Percentiles rank a stretch among this genome's conserved stretches.
Evolutionary conservation across 2,888 invertebrate species (phyloP).

Genomic region (Terebella lapidaria): DNA sequence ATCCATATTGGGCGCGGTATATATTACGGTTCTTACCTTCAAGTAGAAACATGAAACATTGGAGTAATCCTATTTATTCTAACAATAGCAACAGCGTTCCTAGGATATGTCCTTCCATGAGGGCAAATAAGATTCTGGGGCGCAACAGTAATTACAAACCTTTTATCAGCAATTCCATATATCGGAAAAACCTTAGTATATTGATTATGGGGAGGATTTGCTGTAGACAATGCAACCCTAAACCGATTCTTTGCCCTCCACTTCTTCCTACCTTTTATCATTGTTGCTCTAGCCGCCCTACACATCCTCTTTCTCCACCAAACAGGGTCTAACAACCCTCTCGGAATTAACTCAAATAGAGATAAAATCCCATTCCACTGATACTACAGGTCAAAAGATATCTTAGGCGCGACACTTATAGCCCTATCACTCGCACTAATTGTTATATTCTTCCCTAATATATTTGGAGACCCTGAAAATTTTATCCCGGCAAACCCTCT

Average conservation of each 20-base stretch:
- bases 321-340: constrained; percentile 66
- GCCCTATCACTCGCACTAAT: constrained; percentile 57
- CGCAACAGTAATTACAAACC: constrained; percentile 67
- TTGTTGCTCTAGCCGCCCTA: constrained; percentile 61
- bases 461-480: constrained; percentile 69
- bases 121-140: constrained; percentile 29
- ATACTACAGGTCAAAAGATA: constrained; percentile 65
- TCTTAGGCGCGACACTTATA: constrained; percentile 39
- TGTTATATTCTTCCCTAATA: constrained; percentile 60
- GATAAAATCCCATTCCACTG: constrained; percentile 69
- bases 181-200: constrained; percentile 63
- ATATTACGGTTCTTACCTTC: constrained; percentile 57
- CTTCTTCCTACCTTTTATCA: constrained; percentile 69
- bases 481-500: constrained; percentile 68
- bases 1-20: constrained; percentile 66
- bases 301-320: constrained; percentile 66
- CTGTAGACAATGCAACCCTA: constrained; percentile 69
- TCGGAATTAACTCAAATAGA: constrained; percentile 64
- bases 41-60: constrained; percentile 62
- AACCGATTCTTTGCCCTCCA: constrained; percentile 74
- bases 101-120: constrained; percentile 66
- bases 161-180: constrained; percentile 69
- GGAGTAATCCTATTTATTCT: constrained; percentile 66
- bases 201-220: constrained; percentile 74
- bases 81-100: constrained; percentile 69